These are phyloP conservation scores for Ornithoptera priamus DNA, from an alignment of 2,888 invertebrate species.

Conservation along the genomic window DNA sequence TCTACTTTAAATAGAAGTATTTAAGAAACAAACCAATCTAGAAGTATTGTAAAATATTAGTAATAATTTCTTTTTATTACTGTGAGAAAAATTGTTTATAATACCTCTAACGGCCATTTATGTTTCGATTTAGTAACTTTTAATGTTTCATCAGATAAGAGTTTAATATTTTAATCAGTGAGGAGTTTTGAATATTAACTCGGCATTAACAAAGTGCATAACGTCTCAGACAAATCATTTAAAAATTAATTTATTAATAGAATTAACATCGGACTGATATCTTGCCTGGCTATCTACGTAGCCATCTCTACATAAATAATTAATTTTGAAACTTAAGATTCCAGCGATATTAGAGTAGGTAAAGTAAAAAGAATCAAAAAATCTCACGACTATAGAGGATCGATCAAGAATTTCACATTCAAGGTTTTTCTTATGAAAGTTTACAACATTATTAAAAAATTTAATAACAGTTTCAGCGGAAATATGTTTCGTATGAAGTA, in stretches of 20 bases:
- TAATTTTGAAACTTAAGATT: slow-evolving; percentile 26
- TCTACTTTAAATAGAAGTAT: no score
- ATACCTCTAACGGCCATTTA: neutral
- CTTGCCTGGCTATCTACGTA: slow-evolving; percentile 15
- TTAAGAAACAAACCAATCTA: no score
- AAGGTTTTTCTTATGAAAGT: slow-evolving; percentile 11
- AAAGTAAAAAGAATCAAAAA: slow-evolving; percentile 26
- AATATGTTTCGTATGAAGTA: no score
- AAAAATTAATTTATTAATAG: slow-evolving; percentile 19
- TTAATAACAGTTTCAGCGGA: neutral
- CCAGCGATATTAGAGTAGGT: slow-evolving; percentile 23
- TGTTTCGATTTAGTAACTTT: neutral
- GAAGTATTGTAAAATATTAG: neutral
- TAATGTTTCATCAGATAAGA: slow-evolving; percentile 16
- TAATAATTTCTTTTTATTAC: neutral
- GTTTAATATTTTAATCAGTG: slow-evolving; percentile 3
- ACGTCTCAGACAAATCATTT: slow-evolving; percentile 4
- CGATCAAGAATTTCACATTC: slow-evolving; percentile 19
- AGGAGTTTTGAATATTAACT: slow-evolving; percentile 12
- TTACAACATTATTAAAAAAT: neutral
- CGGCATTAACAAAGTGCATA: slow-evolving; percentile 16
- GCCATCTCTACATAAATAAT: slow-evolving; percentile 28
- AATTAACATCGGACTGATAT: slow-evolving; percentile 21
- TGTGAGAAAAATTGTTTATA: neutral
- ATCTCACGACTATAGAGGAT: slow-evolving; percentile 4